Evolutionary conservation across 2,888 invertebrate species (phyloP).

Genomic region (Drosophila quinaria): DNA sequence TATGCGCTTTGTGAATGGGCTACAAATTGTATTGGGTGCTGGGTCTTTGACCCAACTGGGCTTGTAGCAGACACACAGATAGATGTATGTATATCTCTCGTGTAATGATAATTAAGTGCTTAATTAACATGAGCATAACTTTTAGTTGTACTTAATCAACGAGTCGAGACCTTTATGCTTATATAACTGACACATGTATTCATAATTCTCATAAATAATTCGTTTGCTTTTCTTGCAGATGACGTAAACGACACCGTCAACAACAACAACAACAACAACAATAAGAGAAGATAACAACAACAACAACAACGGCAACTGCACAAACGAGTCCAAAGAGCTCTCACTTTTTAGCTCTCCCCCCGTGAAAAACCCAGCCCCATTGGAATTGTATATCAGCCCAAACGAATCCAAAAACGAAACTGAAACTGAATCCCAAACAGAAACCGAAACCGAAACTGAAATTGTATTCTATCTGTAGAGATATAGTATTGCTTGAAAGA

Average conservation of each 20-base stretch:
- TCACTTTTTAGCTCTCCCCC: slow-evolving; percentile 38
- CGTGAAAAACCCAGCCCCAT: slow-evolving; percentile 10
- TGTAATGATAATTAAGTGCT: slow-evolving; percentile 56
- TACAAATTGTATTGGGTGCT: slow-evolving; percentile 52
- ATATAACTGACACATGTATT: slow-evolving; percentile 27
- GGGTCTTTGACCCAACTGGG: slow-evolving; percentile 62
- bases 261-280: slow-evolving; percentile 24
- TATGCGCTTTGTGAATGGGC: slow-evolving; percentile 38
- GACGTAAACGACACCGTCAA: slow-evolving; percentile 62
- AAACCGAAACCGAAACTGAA: slow-evolving; percentile 54
- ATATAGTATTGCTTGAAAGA: slow-evolving; percentile 38
- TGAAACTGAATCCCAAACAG: slow-evolving; percentile 20
- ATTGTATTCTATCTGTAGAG: slow-evolving; percentile 37
- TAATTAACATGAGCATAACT: slow-evolving; percentile 65
- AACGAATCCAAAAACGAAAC: slow-evolving; percentile 32
- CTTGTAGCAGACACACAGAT: slow-evolving; percentile 12
- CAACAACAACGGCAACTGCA: slow-evolving; percentile 15
- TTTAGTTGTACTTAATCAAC: slow-evolving; percentile 46
- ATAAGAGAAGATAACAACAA: slow-evolving; percentile 18
- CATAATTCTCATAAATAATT: slow-evolving; percentile 56
- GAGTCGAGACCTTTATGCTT: slow-evolving; percentile 50
- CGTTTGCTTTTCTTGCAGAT: slow-evolving; percentile 58
- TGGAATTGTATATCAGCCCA: slow-evolving; percentile 34
- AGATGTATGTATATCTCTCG: not conserved
- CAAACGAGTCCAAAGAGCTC: slow-evolving; percentile 35